Conservation (phyloP, 2,113 vertebrate genomes). For the Deroptyus accipitrinus region DNA sequence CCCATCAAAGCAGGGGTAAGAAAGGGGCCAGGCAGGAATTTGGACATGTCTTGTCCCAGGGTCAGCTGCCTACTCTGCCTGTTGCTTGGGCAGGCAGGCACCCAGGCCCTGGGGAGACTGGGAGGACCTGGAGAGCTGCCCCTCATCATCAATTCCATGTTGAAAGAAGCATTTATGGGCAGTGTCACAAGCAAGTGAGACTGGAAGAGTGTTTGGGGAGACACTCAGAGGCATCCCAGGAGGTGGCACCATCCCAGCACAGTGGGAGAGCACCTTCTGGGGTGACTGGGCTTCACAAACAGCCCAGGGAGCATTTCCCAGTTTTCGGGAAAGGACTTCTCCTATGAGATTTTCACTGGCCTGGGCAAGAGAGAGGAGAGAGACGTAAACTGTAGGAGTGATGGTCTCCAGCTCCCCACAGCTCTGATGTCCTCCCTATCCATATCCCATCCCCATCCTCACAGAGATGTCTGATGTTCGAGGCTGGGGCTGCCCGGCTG, state of each 20-base stretch:
- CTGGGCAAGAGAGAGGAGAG: not conserved
- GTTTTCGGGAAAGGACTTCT: not conserved
- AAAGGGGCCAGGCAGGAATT: not conserved
- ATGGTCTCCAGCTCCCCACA: not conserved
- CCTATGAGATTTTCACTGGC: not conserved
- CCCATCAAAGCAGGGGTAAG: not conserved
- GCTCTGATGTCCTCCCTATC: rapidly evolving
- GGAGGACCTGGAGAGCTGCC: not conserved
- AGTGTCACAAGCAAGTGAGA: not conserved
- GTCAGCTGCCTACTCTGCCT: not conserved
- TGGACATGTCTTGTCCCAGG: not conserved
- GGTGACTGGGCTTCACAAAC: not conserved
- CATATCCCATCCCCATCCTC: rapidly evolving
- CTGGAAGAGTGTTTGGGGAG: not conserved
- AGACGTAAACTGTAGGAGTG: not conserved
- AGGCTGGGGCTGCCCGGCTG: not conserved
- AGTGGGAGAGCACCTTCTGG: not conserved
- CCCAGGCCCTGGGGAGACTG: not conserved
- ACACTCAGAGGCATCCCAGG: not conserved
- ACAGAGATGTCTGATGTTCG: rapidly evolving
- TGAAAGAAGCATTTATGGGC: not conserved
- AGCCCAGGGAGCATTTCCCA: not conserved
- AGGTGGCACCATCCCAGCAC: not conserved
- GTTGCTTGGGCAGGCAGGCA: not conserved
- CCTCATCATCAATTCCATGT: not conserved